A percentile compares a stretch with the other conserved stretches of the same genome.
These are phyloP conservation scores for Arion vulgaris DNA, from an alignment of 1,140 invertebrate genomes.

Conservation along the genomic window DNA sequence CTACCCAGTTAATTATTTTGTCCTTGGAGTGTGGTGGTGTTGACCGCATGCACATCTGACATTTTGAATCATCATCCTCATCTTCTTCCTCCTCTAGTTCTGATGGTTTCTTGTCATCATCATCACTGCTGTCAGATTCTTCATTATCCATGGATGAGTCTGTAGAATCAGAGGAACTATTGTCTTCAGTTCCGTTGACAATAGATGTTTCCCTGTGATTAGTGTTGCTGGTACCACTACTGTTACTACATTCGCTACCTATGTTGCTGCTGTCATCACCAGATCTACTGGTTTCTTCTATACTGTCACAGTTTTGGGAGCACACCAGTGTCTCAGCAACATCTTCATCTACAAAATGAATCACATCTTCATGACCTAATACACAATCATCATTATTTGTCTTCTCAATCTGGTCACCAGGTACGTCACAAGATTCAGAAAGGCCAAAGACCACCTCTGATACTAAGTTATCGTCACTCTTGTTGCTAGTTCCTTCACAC, in stretches of 20 bases:
- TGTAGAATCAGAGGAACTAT: neutral
- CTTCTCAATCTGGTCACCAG: neutral
- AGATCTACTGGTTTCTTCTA: neutral
- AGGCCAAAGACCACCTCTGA: neutral
- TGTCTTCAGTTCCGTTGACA: neutral
- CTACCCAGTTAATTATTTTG: slow-evolving; percentile 28
- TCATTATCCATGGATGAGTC: neutral
- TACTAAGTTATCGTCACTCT: neutral
- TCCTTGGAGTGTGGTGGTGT: slow-evolving; percentile 33
- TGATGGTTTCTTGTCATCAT: neutral
- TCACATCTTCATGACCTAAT: neutral
- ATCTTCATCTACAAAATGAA: neutral
- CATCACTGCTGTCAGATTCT: neutral
- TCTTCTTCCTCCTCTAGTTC: slow-evolving; percentile 5
- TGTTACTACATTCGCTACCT: neutral
- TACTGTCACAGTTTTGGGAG: neutral
- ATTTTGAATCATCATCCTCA: slow-evolving; percentile 29
- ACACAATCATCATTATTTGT: neutral
- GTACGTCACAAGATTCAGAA: neutral
- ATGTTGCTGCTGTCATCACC: neutral
- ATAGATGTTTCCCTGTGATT: neutral
- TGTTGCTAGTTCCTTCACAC: neutral
- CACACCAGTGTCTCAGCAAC: neutral
- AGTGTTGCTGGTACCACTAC: neutral
- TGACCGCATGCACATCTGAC: slow-evolving; percentile 35